Conservation (phyloP, 2,797 vertebrate genomes). For the Lepus townsendii region DNA sequence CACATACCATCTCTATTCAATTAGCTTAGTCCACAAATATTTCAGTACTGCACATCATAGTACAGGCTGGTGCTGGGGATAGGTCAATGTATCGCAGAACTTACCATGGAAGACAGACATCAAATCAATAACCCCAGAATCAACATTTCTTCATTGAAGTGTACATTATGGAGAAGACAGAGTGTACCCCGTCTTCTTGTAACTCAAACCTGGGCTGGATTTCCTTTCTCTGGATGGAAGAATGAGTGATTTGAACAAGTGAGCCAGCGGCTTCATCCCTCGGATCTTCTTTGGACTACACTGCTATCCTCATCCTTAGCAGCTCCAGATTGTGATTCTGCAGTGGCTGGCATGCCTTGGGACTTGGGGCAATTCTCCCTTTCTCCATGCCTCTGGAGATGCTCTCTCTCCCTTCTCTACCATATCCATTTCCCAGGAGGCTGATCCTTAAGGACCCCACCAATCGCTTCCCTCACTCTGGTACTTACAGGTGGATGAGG, state of each 20-base stretch:
- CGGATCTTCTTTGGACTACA: neutral
- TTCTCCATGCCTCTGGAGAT: neutral
- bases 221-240: neutral
- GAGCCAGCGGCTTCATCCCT: neutral
- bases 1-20: neutral
- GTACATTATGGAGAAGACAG: neutral
- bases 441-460: neutral
- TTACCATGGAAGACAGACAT: neutral
- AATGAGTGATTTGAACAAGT: neutral
- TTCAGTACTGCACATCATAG: neutral
- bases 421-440: neutral
- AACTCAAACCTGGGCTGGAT: neutral
- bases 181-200: neutral
- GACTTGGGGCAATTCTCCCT: neutral
- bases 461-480: neutral
- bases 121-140: neutral
- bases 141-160: neutral
- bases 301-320: neutral
- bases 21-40: neutral
- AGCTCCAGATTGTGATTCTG: neutral
- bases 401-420: neutral
- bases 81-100: neutral
- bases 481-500: neutral
- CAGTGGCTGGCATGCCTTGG: neutral
- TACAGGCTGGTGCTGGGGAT: neutral